Evolutionary conservation across 2,888 invertebrate species (phyloP).

Genomic region (Octonoba sinensis): DNA sequence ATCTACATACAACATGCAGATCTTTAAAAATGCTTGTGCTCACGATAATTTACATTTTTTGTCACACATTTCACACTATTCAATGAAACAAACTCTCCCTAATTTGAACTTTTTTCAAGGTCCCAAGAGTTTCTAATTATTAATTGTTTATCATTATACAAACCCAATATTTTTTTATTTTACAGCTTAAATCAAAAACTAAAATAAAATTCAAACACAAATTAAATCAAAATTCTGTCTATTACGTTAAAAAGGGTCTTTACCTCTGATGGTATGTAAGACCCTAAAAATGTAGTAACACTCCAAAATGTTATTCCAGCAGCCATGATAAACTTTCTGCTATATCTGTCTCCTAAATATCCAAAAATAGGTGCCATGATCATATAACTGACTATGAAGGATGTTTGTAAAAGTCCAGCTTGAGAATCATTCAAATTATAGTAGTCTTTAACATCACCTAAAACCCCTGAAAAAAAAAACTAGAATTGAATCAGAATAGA

Average conservation of each 20-base stretch:
- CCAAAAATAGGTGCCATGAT: conserved; percentile 97
- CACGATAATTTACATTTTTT: too few species aligned
- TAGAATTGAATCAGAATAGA: neutral
- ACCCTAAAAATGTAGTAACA: conserved; percentile 89
- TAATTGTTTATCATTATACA: too few species aligned
- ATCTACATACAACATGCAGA: too few species aligned
- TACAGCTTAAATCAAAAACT: too few species aligned
- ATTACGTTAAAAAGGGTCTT: neutral
- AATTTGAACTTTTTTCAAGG: too few species aligned
- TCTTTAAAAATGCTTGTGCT: too few species aligned
- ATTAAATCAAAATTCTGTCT: too few species aligned
- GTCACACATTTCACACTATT: too few species aligned
- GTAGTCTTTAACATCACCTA: conserved; percentile 81
- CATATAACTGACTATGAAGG: conserved; percentile 97
- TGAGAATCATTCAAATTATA: conserved; percentile 82
- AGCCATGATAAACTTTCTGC: conserved; percentile 90
- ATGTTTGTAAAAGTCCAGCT: conserved; percentile 91
- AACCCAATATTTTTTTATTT: too few species aligned
- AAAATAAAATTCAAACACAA: too few species aligned
- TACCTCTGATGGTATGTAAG: conserved; percentile 78
- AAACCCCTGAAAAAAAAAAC: conserved; percentile 73
- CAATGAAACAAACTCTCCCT: too few species aligned
- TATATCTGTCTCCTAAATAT: conserved; percentile 96
- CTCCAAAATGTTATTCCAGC: conserved; percentile 94
- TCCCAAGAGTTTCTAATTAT: too few species aligned